These are phyloP conservation scores for Bombus turneri DNA, from an alignment of 1,140 invertebrate genomes.

Conservation along the genomic window DNA sequence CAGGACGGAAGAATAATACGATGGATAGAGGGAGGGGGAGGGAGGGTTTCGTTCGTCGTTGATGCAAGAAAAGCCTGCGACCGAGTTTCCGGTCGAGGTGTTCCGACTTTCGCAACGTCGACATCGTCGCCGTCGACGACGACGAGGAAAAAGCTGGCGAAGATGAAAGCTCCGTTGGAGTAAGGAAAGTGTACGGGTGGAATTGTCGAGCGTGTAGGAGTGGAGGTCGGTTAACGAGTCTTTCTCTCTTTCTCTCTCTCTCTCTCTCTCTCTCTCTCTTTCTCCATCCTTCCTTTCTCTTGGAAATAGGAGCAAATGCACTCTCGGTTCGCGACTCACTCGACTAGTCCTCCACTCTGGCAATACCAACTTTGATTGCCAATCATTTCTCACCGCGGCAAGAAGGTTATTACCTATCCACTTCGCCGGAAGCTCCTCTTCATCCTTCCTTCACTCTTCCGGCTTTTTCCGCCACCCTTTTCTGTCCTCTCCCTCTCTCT, in stretches of 20 bases:
- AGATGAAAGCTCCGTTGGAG: constrained; percentile 41
- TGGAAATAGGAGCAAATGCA: constrained; percentile 58
- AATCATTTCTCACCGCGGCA: constrained; percentile 72
- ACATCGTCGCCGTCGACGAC: neutral
- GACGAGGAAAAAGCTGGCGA: constrained; percentile 5
- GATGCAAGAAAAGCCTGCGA: constrained; percentile 26
- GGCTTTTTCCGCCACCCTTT: neutral
- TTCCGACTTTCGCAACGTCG: constrained; percentile 22
- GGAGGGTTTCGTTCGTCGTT: neutral
- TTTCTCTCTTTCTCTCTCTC: neutral
- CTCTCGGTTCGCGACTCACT: constrained; percentile 32
- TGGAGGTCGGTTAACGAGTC: constrained; percentile 61
- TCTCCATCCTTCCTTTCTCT: neutral
- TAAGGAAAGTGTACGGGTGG: constrained; percentile 27
- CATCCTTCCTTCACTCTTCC: constrained; percentile 28
- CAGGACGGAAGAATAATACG: constrained; percentile 8
- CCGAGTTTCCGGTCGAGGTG: constrained; percentile 39
- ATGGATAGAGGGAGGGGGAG: neutral
- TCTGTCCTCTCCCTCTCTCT: neutral
- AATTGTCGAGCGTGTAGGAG: neutral
- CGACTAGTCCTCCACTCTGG: constrained; percentile 20
- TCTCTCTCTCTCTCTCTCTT: neutral
- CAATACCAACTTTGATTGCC: constrained; percentile 76
- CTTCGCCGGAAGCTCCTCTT: constrained; percentile 53
- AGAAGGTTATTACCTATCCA: constrained; percentile 73